phyloP scores from a whole-genome alignment of 2,888 invertebrate genomes.

The Peribatodes rhomboidaria region DNA sequence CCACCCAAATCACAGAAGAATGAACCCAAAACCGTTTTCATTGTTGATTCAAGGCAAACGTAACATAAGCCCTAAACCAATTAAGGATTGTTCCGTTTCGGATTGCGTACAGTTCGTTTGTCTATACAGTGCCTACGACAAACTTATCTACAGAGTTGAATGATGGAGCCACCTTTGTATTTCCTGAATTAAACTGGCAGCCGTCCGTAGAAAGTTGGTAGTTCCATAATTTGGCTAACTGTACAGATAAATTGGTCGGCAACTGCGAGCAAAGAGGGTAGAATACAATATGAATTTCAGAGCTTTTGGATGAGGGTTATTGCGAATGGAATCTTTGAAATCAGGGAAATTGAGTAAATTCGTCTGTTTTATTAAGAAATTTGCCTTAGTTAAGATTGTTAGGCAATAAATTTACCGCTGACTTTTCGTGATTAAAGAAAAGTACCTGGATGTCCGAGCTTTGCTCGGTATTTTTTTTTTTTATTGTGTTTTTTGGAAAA shows the following conservation, averaged over 20 bases:
- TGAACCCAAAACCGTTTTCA: conserved; percentile 5
- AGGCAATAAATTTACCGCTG: conserved; percentile 1
- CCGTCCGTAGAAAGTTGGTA: not conserved
- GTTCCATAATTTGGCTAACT: not conserved
- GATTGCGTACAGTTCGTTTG: conserved; percentile 14
- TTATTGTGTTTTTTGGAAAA: too few species aligned
- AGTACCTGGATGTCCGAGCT: too few species aligned
- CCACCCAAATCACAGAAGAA: conserved; percentile 5
- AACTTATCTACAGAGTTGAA: not conserved
- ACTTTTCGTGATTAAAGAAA: not conserved
- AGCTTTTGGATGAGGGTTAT: conserved; percentile 15
- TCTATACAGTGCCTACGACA: not conserved
- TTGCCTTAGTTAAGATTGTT: not conserved
- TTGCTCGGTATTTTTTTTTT: too few species aligned
- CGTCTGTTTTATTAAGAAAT: conserved; percentile 3
- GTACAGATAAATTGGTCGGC: not conserved
- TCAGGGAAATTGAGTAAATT: conserved; percentile 10
- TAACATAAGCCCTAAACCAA: conserved; percentile 19
- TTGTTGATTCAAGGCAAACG: conserved; percentile 10
- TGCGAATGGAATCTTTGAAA: conserved; percentile 10
- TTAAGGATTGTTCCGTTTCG: conserved; percentile 17
- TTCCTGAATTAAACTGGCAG: not conserved
- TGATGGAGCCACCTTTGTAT: not conserved
- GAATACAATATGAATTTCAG: conserved; percentile 10
- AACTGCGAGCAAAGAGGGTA: not conserved